Conservation (phyloP, 2,888 invertebrate genomes). For the Acholoe squamosa region DNA sequence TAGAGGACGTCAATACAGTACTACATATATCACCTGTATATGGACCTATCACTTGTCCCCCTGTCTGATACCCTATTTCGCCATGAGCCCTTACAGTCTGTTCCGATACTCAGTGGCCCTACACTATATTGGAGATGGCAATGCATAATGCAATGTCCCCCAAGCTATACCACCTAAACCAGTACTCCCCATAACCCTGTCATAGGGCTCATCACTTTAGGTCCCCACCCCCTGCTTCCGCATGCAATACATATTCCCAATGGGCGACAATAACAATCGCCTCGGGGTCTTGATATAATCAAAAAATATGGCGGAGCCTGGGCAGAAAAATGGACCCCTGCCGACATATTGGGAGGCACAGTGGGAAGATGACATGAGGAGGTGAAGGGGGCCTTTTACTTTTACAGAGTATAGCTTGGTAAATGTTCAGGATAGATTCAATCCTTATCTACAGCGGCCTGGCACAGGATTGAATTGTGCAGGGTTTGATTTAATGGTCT, state of each 20-base stretch:
- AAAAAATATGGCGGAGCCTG: not conserved
- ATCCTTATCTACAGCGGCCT: not conserved
- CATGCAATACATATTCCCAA: conserved; percentile 12
- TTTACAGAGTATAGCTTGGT: not conserved
- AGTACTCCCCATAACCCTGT: not conserved
- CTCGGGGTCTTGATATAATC: conserved; percentile 1
- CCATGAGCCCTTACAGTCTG: not conserved
- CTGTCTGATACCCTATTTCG: not conserved
- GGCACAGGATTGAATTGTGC: not conserved
- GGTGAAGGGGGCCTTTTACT: not conserved
- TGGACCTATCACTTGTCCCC: not conserved
- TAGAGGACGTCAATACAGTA: too few species aligned
- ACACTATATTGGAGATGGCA: conserved; percentile 27
- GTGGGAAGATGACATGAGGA: not conserved
- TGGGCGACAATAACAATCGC: conserved; percentile 21
- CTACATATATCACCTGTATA: too few species aligned
- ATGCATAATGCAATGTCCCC: conserved; percentile 21
- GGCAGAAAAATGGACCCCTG: conserved; percentile 21
- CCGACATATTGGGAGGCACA: not conserved
- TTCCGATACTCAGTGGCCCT: not conserved
- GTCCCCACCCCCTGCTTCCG: not conserved
- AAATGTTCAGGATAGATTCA: not conserved
- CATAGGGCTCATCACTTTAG: not conserved
- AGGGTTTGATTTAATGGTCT: too few species aligned
- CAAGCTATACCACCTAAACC: not conserved